A percentile compares a stretch with the other conserved stretches of the same genome.
Evolutionary conservation across 2,797 vertebrate species (phyloP).

Genomic region (Bradypus variegatus): DNA sequence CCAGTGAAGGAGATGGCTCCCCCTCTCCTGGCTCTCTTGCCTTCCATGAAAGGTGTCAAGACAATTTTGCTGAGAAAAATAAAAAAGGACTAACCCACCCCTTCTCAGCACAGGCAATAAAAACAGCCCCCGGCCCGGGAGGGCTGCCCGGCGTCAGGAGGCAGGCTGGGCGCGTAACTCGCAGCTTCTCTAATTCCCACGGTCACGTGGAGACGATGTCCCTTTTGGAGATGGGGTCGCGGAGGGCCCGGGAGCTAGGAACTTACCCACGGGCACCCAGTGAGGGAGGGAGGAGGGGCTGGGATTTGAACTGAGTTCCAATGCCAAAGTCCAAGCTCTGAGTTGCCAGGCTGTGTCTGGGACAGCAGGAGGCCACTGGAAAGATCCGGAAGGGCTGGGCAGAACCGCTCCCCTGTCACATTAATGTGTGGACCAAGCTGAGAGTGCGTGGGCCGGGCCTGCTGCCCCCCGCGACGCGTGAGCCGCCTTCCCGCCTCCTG

Average conservation of each 20-base stretch:
- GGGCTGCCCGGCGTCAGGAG: not conserved
- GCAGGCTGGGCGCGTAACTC: accelerated
- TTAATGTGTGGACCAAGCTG: no score
- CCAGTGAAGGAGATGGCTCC: accelerated
- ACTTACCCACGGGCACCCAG: accelerated
- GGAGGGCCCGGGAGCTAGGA: not conserved
- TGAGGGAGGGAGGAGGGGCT: accelerated
- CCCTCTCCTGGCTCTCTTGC: not conserved
- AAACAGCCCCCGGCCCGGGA: no score
- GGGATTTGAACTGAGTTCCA: accelerated
- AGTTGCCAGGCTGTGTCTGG: not conserved
- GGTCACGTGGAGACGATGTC: accelerated
- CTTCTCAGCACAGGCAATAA: no score
- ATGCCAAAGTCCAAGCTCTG: no score
- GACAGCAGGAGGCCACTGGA: no score
- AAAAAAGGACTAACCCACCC: no score
- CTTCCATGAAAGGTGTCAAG: accelerated
- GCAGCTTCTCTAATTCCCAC: no score
- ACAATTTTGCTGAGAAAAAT: not conserved
- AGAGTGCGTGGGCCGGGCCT: no score
- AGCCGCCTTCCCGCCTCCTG: no score
- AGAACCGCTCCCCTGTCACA: no score
- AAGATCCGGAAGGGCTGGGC: not conserved
- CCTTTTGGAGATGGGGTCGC: accelerated
- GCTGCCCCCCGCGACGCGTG: no score